Evolutionary conservation across 2,888 invertebrate species (phyloP).

Genomic region (Philhelius pedissequus): DNA sequence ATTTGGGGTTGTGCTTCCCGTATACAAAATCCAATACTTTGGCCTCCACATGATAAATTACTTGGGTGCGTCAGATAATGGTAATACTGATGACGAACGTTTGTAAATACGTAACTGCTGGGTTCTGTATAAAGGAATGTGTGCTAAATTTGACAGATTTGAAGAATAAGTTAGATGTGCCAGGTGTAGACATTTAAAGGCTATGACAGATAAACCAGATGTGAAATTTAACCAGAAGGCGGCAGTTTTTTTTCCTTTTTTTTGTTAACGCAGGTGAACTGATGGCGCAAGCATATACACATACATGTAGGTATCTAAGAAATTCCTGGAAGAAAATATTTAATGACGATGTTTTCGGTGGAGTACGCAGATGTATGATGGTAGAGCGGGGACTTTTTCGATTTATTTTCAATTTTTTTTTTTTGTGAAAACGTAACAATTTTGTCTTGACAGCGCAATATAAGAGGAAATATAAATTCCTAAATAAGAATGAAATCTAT

Average conservation of each 20-base stretch:
- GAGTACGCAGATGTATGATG: too few relatives aligned
- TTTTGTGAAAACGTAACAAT: too few relatives aligned
- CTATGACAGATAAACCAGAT: neutral
- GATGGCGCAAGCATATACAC: too few relatives aligned
- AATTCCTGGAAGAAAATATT: too few relatives aligned
- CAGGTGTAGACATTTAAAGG: conserved; percentile 5
- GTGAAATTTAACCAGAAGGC: neutral
- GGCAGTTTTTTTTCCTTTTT: neutral
- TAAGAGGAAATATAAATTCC: too few relatives aligned
- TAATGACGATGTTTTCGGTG: too few relatives aligned
- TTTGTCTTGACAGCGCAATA: too few relatives aligned
- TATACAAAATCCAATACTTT: neutral
- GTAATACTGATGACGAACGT: neutral
- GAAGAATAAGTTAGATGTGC: neutral
- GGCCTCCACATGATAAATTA: neutral
- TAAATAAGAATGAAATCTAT: too few relatives aligned
- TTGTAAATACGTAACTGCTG: neutral
- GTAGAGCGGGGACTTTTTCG: too few relatives aligned
- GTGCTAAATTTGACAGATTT: neutral
- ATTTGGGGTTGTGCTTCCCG: neutral
- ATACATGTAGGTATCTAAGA: too few relatives aligned
- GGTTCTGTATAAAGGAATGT: neutral
- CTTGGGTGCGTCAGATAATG: neutral
- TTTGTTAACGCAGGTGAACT: neutral
- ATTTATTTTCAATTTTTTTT: too few relatives aligned